Percentiles rank a stretch among this genome's conserved stretches.
Conservation (phyloP, 2,888 invertebrate genomes). For the Scaptomyza reducta region DNA sequence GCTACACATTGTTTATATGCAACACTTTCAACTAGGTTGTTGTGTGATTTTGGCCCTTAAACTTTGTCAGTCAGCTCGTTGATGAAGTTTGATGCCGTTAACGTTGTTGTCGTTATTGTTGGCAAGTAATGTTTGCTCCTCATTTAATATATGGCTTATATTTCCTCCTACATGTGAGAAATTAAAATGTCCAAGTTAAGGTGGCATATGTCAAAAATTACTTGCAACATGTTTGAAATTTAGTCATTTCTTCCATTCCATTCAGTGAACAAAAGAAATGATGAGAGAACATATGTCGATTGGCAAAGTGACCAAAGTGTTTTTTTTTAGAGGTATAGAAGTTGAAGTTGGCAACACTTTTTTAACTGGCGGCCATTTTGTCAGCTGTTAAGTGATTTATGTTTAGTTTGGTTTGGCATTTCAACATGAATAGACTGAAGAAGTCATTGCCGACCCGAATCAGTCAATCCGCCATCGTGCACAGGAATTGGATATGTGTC, state of each 20-base stretch:
- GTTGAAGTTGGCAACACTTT: no score
- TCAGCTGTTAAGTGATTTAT: no score
- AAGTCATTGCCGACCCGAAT: no score
- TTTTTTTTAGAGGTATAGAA: no score
- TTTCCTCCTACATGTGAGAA: slow-evolving; percentile 48
- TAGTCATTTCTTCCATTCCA: slow-evolving; percentile 41
- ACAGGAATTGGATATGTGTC: no score
- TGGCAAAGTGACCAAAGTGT: no score
- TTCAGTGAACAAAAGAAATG: slow-evolving; percentile 6
- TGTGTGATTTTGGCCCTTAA: slow-evolving; percentile 52
- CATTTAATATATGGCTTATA: slow-evolving; percentile 42
- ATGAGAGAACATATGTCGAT: no score
- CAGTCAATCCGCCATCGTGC: no score
- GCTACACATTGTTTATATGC: slow-evolving; percentile 38
- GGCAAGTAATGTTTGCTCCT: slow-evolving; percentile 48
- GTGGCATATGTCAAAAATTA: slow-evolving; percentile 65
- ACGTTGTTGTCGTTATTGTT: slow-evolving; percentile 51
- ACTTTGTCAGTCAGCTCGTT: slow-evolving; percentile 74
- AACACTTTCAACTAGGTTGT: slow-evolving; percentile 1
- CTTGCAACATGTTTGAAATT: slow-evolving; percentile 32
- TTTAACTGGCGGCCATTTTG: no score
- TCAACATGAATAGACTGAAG: no score
- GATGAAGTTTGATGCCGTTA: slow-evolving; percentile 73
- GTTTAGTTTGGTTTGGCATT: no score
- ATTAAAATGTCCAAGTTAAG: slow-evolving; percentile 54